These are phyloP conservation scores for Tangara arthus DNA, from an alignment of 2,797 vertebrate species.

Conservation along the genomic window DNA sequence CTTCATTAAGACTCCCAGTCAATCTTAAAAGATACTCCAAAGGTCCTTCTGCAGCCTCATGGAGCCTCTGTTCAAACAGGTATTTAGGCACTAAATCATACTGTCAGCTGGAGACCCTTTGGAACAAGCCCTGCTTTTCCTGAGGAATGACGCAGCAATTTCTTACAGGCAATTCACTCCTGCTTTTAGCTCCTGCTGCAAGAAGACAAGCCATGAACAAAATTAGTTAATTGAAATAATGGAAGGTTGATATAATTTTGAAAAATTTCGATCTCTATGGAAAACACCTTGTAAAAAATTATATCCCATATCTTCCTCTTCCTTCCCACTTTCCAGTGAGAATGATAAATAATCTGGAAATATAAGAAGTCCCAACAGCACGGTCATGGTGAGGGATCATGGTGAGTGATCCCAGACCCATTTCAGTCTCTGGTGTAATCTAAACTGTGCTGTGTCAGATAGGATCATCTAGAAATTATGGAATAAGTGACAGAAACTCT, in stretches of 20 bases:
- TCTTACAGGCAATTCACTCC: neutral
- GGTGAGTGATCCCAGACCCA: neutral
- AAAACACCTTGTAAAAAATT: neutral
- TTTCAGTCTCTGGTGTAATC: neutral
- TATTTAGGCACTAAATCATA: slow-evolving; percentile 40
- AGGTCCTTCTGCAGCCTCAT: slow-evolving; percentile 23
- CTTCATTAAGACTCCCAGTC: slow-evolving; percentile 3
- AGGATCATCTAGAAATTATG: neutral
- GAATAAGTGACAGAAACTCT: neutral
- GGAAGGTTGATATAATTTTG: neutral
- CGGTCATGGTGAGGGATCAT: neutral
- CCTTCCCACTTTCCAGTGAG: neutral
- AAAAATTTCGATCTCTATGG: neutral
- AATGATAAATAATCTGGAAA: neutral
- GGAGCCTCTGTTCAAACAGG: slow-evolving; percentile 35
- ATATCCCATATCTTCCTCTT: neutral
- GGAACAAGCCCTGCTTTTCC: neutral
- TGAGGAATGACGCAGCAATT: neutral
- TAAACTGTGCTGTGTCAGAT: neutral
- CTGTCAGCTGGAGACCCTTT: neutral
- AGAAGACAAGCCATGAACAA: neutral
- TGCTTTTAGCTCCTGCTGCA: neutral
- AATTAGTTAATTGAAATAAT: neutral
- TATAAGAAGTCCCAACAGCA: neutral
- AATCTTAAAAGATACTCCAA: slow-evolving; percentile 22